phyloP scores from a whole-genome alignment of 2,888 invertebrate genomes.

The Patella depressa region DNA sequence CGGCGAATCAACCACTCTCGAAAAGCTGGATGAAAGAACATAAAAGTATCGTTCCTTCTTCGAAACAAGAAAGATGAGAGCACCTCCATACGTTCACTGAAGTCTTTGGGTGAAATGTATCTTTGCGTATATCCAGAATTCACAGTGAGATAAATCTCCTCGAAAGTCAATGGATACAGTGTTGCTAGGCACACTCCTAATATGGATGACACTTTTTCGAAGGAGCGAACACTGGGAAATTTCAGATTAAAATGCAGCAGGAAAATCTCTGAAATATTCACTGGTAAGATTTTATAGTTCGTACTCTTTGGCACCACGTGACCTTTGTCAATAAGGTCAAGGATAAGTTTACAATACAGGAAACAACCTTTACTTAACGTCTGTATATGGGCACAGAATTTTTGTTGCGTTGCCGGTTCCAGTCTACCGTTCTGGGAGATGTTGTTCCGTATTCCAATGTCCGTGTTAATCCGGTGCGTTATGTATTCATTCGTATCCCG shows the following conservation, averaged over 20 bases:
- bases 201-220: conserved; percentile 87
- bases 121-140: conserved; percentile 86
- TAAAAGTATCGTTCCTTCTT: conserved; percentile 91
- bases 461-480: conserved; percentile 84
- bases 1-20: conserved; percentile 95
- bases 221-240: conserved; percentile 91
- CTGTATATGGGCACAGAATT: conserved; percentile 87
- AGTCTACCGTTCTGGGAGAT: conserved; percentile 67
- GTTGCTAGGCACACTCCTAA: conserved; percentile 92
- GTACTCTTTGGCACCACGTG: conserved; percentile 93
- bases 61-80: conserved; percentile 90
- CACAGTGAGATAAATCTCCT: conserved; percentile 93
- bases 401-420: conserved; percentile 60
- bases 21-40: conserved; percentile 98
- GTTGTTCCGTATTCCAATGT: conserved; percentile 87
- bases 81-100: conserved; percentile 87
- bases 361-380: conserved; percentile 89
- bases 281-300: conserved; percentile 82
- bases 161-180: conserved; percentile 88
- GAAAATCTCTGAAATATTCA: conserved; percentile 78
- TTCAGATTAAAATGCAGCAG: conserved; percentile 89
- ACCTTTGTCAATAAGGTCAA: conserved; percentile 92
- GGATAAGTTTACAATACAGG: conserved; percentile 89
- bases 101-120: conserved; percentile 90
- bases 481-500: conserved; percentile 88